Evolutionary conservation across 2,888 invertebrate species (phyloP), one percentile per base, ranked within the genome.

Genomic region (Troides helena): DNA sequence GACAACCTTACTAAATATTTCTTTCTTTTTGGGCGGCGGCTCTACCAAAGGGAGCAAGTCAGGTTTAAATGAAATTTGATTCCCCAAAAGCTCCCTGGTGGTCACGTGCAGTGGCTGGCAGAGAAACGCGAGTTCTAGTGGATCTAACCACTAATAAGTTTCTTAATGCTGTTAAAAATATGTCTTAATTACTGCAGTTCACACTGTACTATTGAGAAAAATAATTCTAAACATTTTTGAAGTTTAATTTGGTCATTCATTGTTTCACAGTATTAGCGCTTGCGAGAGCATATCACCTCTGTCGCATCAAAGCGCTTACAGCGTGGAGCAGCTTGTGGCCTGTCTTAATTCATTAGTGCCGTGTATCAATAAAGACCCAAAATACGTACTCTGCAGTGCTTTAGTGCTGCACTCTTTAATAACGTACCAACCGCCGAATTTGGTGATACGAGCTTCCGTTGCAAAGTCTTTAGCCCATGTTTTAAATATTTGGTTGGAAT

Each of bases 261-360:
- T 50, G 36, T 17, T 58, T 56, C 36, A 50, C 83, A 92, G 92
- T 5, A 81, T 92, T 30, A 82, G 79, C 62, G 68, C 71, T 0
- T 73, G 85, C 73, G 80, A 85, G 72, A 84, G 89, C 5, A 83
- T 81, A 1, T 76, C 92, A 60, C 81, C 89, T 0, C 75, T 92
- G 4, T 90, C 88, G 21, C 81, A 86, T 72, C 90, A 91, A 84
- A 92, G 91, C 79, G 86, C 90, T 71, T 92, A 90, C 81, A 88
- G 88, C 80, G 81, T 84, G 72, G 83, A 87, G 5, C 92, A 92
- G 71, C 81, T 92, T 0, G 73, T 92, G 39, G 86, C 90, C 17
- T 86, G 88, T 65, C 75, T 92, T n/a, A 84, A 79, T 72, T 74
- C 79, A 1, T 67, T 90, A 53, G 79, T 81, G 0, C 74, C 83